Evolutionary conservation across 37 sponge, comb jelly and placozoan species (phyloP), one percentile per base, ranked within the genome.

Genomic region (Eunapius fragilis): DNA sequence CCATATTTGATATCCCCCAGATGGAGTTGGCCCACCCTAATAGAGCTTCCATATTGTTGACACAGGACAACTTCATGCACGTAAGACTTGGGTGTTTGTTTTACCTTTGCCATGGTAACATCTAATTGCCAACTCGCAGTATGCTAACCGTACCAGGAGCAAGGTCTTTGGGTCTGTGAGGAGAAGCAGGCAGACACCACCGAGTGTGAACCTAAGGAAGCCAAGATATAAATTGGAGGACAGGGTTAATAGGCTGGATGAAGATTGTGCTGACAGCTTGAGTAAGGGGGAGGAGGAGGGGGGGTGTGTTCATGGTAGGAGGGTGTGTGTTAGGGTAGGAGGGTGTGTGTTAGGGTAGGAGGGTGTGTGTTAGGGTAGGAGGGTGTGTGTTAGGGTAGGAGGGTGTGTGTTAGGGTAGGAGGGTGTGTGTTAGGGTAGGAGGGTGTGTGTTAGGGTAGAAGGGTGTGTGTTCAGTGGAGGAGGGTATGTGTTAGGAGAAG

Each of bases 151-250:
- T 19, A 17, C 19, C 31, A 67, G 36, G 26, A 67, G 48, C 17
- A 37, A 68, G 25, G 77, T 75, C n/a, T 37, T 36, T 13, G 89
- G 72, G 37, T 80, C 86, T n/a, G 49, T 89, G 31, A 68, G 85
- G 24, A 84, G 84, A 80, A 77, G 78, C 71, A 88, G 88, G 47
- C 32, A 69, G 45, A 82, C 88, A 25, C 88, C 88, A 2, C 82
- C 88, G 77, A 31, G 30, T 19, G 71, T 23, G 41, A 70, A 72
- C 82, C 82, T 31, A 49, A 71, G 33, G 71, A 71, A 71, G 5
- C 70, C 69, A 2, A 47, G 71, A 6, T 17, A 22, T 13, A 82
- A 37, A 28, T 14, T 71, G 71, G 37, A 71, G 37, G 6, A 9
- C 6, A 58, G 22, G 58, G 17, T 58, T 58, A 58, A 58, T n/a